A percentile compares a stretch with the other conserved stretches of the same genome.
These are phyloP conservation scores for Aphis gossypii DNA, from an alignment of 1,140 invertebrate species.

Conservation along the genomic window DNA sequence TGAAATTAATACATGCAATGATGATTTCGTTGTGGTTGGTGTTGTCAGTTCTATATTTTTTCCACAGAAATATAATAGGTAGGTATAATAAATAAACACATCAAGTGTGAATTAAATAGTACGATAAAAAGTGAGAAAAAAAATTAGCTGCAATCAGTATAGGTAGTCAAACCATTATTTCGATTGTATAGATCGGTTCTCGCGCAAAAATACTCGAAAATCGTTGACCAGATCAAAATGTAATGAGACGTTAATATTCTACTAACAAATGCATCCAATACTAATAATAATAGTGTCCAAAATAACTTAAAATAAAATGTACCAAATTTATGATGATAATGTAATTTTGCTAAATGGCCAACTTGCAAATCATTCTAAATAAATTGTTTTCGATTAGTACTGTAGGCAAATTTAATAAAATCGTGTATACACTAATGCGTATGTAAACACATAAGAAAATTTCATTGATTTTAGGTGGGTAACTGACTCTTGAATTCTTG, in stretches of 20 bases:
- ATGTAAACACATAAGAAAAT: not conserved
- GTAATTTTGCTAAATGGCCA: slow-evolving; percentile 16
- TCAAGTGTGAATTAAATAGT: not conserved
- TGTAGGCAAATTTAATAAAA: not conserved
- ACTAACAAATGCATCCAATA: not conserved
- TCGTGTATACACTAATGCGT: not conserved
- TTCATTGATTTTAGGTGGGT: not conserved
- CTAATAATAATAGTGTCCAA: not conserved
- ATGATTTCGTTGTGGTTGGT: not conserved
- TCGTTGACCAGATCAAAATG: not conserved
- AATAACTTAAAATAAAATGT: not conserved
- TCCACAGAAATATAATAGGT: not conserved
- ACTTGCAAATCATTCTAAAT: not conserved
- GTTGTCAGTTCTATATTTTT: not conserved
- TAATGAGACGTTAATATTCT: not conserved
- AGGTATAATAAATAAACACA: not conserved
- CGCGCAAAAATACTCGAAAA: not conserved
- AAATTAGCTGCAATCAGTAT: not conserved
- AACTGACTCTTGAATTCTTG: not conserved
- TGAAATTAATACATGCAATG: not conserved
- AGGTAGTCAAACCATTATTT: not conserved
- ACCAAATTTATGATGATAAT: not conserved
- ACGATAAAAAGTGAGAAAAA: not conserved
- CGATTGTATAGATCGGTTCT: not conserved
- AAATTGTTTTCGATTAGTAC: not conserved